Base-by-base conservation (phyloP, 2,888 invertebrate species). In the Augiades crinisus region DNA sequence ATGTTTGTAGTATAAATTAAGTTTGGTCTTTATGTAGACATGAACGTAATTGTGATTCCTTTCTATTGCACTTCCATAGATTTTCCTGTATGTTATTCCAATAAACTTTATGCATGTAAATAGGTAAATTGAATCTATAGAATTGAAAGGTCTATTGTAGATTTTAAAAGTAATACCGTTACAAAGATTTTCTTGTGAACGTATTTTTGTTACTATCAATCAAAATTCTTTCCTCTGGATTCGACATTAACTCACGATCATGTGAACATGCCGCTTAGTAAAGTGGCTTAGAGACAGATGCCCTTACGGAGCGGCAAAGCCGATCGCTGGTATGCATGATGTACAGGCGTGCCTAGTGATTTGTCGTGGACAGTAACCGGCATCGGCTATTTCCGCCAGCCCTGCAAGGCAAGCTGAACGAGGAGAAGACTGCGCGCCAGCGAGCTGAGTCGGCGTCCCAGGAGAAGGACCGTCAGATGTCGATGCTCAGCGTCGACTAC, bases 401-500 rank as follows among this genome's bases (percentile, higher is more conserved):
- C 54, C 91, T 99, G 64, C 98, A 98, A 92, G 92, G 94, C 31
- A 98, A 98, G 89, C 83, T 98, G 55, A 97, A 95, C 67, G 97
- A 97, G 76, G 98, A 99, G 82, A 97, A 97, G 75, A 92, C 92
- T 47, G 94, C 95, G 3, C 91, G 98, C 41, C 96, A 97, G 74
- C 94, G 95, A 63, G 94, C 96, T 0, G 98, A 99, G 75, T 91
- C 95, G 38, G 92, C 93, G 55, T 94, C 94, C 10, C 96, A 99
- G 81, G 98, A 98, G 77, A 96, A 96, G 68, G 98, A 99, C 76
- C 92, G 98, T 0, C 97, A 98, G 81, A 95, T 98, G 75, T 98
- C 96, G 7, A 98, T 98, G 95, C 90, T 98, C 22, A 95, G 95
- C 13, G 97, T 99, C 1, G 99, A 99, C 83, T 96, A 98, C 77